Base-by-base conservation (phyloP, 2,888 invertebrate genomes). In the Prenolepis imparis region DNA sequence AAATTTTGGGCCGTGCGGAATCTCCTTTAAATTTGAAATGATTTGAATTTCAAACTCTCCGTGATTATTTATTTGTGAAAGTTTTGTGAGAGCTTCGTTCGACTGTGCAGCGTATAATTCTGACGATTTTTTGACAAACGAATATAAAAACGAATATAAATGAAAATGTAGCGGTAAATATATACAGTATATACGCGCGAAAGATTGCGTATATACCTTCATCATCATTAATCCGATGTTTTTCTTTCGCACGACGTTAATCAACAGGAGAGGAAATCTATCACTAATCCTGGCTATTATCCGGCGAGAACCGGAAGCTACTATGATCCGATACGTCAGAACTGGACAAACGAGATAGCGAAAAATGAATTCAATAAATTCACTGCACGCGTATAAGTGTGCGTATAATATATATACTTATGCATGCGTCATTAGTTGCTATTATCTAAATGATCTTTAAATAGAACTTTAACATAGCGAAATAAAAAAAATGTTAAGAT, bases 361-460 rank as follows among this genome's bases (percentile, higher is more conserved):
- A 75, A 66, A 11, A 66, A 24, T 15, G 21, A 48, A 77, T 59
- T 59, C 66, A 77, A 75, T 48, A 81, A 41, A 74, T 44, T 68
- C 15, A 48, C 39, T 39, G 28, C 36, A 52, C 24, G 41, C 21
- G 18, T 44, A 44, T 52, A 74, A 24, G 63, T 82, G 44, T 44
- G 39, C 32, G 15, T 73, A 73, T 41, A 52, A 57, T 39, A 57
- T 39, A 41, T 64, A 55, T 44, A 66, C 44, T 24, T 44, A 28
- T 55, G 63, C 64, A 55, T n/a, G 52, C 41, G 11, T 81, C 28
- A 28, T 52, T 66, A 67, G 24, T 41, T n/a, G 28, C 41, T 41
- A 67, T 67, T 77, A 68, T 77, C 77, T 68, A 67, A 41, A 41
- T 41, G 15, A 28, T 57, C 28, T 57, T 67, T 77, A 67, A 57